These are phyloP conservation scores for Eupithecia subumbrata DNA, from an alignment of 2,888 invertebrate genomes.

Conservation along the genomic window DNA sequence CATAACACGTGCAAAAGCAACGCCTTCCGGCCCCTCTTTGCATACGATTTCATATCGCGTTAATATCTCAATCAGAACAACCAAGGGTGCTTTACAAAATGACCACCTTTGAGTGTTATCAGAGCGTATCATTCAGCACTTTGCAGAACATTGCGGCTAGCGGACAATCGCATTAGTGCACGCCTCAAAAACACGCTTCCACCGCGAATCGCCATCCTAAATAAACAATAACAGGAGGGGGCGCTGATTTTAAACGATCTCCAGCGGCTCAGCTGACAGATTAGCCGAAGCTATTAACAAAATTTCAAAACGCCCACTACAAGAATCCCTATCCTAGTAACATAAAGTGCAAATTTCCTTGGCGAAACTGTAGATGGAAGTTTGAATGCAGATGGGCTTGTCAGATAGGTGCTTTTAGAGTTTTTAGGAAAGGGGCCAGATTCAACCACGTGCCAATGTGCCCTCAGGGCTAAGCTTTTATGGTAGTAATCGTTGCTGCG, in stretches of 20 bases:
- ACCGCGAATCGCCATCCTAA: slow-evolving; percentile 80
- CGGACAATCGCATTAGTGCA: slow-evolving; percentile 79
- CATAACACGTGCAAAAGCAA: slow-evolving; percentile 34
- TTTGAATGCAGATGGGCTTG: slow-evolving; percentile 65
- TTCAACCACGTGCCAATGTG: slow-evolving; percentile 72
- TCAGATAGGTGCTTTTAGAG: slow-evolving; percentile 77
- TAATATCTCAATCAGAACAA: slow-evolving; percentile 57
- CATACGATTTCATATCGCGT: slow-evolving; percentile 46
- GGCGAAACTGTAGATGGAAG: slow-evolving; percentile 19
- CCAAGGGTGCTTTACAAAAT: slow-evolving; percentile 36
- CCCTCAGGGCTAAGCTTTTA: slow-evolving; percentile 51
- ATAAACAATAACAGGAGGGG: slow-evolving; percentile 81
- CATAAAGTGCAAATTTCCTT: slow-evolving; percentile 47
- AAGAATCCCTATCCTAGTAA: slow-evolving; percentile 32
- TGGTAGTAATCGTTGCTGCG: slow-evolving; percentile 48
- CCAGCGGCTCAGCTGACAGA: slow-evolving; percentile 81
- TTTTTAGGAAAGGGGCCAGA: slow-evolving; percentile 75
- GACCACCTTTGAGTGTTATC: slow-evolving; percentile 58
- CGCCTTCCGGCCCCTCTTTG: slow-evolving; percentile 35
- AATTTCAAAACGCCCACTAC: slow-evolving; percentile 49
- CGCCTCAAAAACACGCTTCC: slow-evolving; percentile 79
- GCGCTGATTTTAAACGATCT: slow-evolving; percentile 81
- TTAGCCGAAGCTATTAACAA: slow-evolving; percentile 74
- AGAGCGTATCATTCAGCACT: slow-evolving; percentile 59
- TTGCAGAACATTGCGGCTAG: slow-evolving; percentile 62